phyloP scores from a whole-genome alignment of 2,113 vertebrate species.

The Probosciger aterrimus region DNA sequence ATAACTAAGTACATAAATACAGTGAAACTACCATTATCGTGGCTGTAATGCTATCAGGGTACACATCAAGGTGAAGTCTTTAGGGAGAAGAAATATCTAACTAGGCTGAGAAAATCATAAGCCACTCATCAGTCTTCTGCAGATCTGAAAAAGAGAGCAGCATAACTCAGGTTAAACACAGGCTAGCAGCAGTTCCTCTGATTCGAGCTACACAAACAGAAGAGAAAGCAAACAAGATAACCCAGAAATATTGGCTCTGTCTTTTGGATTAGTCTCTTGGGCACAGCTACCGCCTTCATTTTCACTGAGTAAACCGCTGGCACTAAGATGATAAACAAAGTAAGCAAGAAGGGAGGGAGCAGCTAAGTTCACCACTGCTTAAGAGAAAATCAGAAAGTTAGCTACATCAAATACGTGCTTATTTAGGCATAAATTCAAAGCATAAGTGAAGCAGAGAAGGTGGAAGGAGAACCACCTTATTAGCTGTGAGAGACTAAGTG shows the following conservation, averaged over 20 bases:
- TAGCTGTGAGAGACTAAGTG: background rate
- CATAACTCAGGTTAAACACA: background rate
- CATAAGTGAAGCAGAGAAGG: background rate
- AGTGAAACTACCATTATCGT: background rate
- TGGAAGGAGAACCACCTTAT: background rate
- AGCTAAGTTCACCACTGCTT: background rate
- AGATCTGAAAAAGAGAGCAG: background rate
- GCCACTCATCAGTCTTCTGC: background rate
- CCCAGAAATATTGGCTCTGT: background rate
- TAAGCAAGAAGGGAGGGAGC: background rate
- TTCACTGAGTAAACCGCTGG: background rate
- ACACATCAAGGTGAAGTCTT: background rate
- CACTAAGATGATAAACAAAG: background rate
- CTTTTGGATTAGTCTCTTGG: background rate
- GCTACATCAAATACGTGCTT: background rate
- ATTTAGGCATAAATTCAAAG: background rate
- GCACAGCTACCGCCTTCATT: background rate
- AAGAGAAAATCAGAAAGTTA: background rate
- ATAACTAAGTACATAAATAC: background rate
- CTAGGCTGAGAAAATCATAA: background rate
- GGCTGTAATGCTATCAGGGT: background rate
- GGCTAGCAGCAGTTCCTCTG: background rate
- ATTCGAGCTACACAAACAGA: background rate
- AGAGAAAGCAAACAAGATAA: slow-evolving; percentile 16
- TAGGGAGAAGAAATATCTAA: background rate